Percentiles rank a stretch among this genome's conserved stretches.
Evolutionary conservation across 2,797 vertebrate genomes (phyloP).

Genomic region (Holocentrus rufus): DNA sequence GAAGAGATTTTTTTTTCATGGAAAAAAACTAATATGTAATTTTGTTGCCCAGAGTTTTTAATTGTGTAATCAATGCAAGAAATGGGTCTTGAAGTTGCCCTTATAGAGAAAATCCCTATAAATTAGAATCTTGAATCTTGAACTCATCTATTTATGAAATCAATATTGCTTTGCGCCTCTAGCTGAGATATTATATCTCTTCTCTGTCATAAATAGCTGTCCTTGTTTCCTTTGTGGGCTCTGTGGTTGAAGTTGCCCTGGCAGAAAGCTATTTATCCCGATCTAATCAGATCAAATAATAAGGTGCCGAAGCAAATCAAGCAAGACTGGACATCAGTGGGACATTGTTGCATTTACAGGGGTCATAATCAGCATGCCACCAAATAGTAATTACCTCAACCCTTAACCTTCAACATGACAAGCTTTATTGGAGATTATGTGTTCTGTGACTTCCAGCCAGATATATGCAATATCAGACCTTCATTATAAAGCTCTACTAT

Average conservation of each 20-base stretch:
- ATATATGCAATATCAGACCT: slow-evolving; percentile 37
- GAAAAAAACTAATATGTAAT: too few relatives aligned
- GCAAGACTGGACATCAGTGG: slow-evolving; percentile 35
- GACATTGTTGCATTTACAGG: slow-evolving; percentile 34
- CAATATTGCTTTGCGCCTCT: not conserved
- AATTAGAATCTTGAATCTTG: not conserved
- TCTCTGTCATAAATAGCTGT: slow-evolving; percentile 3
- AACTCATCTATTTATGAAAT: not conserved
- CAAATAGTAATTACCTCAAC: slow-evolving; percentile 68
- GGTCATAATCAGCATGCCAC: slow-evolving; percentile 52
- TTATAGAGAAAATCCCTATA: not conserved
- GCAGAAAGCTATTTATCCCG: slow-evolving; percentile 1
- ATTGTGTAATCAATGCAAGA: too few relatives aligned
- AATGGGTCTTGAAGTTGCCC: not conserved
- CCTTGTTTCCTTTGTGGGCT: not conserved
- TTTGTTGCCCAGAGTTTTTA: too few relatives aligned
- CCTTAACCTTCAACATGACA: slow-evolving; percentile 44
- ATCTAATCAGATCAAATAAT: slow-evolving; percentile 33
- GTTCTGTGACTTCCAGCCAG: slow-evolving; percentile 33
- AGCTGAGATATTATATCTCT: not conserved
- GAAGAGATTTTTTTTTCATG: too few relatives aligned
- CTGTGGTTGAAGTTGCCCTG: not conserved
- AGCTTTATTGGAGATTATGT: slow-evolving; percentile 37
- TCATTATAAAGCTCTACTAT: slow-evolving; percentile 47
- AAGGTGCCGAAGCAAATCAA: slow-evolving; percentile 63